phyloP scores from a whole-genome alignment of 2,797 vertebrate genomes.

The Macroramphosus scolopax region DNA sequence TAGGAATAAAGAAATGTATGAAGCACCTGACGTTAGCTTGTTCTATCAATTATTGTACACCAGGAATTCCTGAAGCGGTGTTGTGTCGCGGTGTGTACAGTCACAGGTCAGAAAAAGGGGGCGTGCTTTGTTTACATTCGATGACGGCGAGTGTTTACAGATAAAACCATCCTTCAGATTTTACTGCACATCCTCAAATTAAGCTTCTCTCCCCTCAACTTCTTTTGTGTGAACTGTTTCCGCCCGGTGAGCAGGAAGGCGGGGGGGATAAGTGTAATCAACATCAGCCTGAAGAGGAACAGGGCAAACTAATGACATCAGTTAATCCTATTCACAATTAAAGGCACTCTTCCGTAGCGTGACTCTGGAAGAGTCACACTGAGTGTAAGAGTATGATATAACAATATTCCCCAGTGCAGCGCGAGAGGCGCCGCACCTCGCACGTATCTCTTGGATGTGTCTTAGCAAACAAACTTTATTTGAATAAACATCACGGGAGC shows the following conservation, averaged over 20 bases:
- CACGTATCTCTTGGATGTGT: conserved; percentile 1
- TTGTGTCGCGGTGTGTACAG: too few species aligned
- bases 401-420: too few species aligned
- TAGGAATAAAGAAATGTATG: too few species aligned
- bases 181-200: too few species aligned
- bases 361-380: conserved; percentile 2
- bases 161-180: too few species aligned
- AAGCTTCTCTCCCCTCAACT: conserved; percentile 21
- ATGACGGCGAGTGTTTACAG: conserved; percentile 22
- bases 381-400: too few species aligned
- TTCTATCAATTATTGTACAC: conserved; percentile 34
- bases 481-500: not conserved
- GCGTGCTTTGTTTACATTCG: conserved; percentile 29
- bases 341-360: conserved; percentile 46
- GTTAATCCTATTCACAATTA: conserved; percentile 66
- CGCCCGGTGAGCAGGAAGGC: conserved; percentile 36
- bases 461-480: not conserved
- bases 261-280: conserved; percentile 51
- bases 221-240: conserved; percentile 54
- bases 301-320: conserved; percentile 52
- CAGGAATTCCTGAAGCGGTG: conserved; percentile 27
- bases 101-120: too few species aligned
- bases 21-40: too few species aligned
- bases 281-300: conserved; percentile 32
- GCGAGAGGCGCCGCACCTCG: not conserved